Evolutionary conservation across 1,140 invertebrate genomes (phyloP), one percentile per base, ranked within the genome.

Genomic region (Microvelia longipes): DNA sequence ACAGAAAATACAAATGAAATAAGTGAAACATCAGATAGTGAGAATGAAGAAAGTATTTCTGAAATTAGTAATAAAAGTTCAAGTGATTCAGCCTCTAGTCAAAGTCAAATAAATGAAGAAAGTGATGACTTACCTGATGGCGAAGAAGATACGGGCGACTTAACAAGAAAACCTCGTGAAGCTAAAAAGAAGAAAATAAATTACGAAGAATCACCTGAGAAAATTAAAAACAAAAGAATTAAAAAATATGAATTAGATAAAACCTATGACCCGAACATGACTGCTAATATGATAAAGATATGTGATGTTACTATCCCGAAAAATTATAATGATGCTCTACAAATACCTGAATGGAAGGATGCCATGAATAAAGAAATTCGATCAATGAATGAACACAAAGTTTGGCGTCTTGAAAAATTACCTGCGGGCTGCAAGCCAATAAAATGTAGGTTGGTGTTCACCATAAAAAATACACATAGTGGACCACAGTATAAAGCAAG

Each of bases 401-500:
- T 75, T 14, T 79, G 78, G 78, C 28, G 72, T 74, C 70, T 78
- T 63, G 75, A 75, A 70, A 2, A 76, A 68, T 28, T 73, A 73
- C 74, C 74, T 72, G 30, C 73, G 63, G 70, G 77, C 30, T 35
- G 69, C 75, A 77, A 78, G 71, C 66, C 73, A 24, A 76, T 78
- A 69, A 73, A 74, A 64, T 28, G 60, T 26, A 72, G 72, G 61
- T 75, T 74, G 74, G 71, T 75, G 1, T 75, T 68, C 64, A 69
- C 35, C 69, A 73, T 70, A 29, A 75, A 74, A 66, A 1, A 62
- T 15, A 70, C 73, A n/a, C 19, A 11, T 11, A 61, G 67, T 2
- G 72, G 60, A 50, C 35, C 35, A 11, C 35, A 50, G 19, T 72
- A 68, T 29, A 73, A 74, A 62, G 73, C 73, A 2, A 68, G 72